Evolutionary conservation across 2,888 invertebrate genomes (phyloP), one percentile per base, ranked within the genome.

Genomic region (Caenorhabditis wallacei): DNA sequence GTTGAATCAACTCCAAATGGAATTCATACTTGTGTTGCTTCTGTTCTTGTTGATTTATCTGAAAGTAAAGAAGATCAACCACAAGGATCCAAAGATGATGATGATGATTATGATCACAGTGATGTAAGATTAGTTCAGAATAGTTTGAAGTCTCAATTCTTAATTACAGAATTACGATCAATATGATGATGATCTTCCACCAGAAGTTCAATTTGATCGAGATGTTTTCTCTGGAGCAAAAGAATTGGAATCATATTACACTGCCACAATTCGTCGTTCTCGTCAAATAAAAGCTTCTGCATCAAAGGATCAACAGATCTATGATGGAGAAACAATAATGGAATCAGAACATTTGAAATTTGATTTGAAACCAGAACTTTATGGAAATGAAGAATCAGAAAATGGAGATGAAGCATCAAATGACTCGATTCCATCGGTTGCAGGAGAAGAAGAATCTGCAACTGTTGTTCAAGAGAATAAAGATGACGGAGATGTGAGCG

Each of bases 181-280:
- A 35, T 88, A 89, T 53, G 90, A 90, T 56, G 88, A 89, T 40
- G 85, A 85, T 26, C 43, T 89, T 46, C 88, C 89, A 10, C 91
- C 90, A n/a, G 89, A 90, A 69, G 87, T 91, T 37, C 85, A 88
- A 61, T 91, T 91, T 69, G 90, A 90, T 35, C 80, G 90, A 4
- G 89, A 89, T 43, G 88, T 89, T 10, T 90, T 90, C 68, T 82
- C 78, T 24, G 88, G 87, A 22, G 90, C 90, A 10, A 85, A 85
- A 37, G 57, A 78, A 26, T 84, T 89, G 24, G 82, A 86, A 16
- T 71, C 89, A 66, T 89, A 82, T 54, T 87, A 87, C 76, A 86
- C 83, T 1, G 85, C 88, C 66, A 83, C 80, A 24, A 85, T 88
- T 16, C 70, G 74, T n/a, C 82, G 89, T 11, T 72, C 87, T 35